phyloP scores from a whole-genome alignment of 2,797 vertebrate genomes.

The Rhabdomys pumilio region DNA sequence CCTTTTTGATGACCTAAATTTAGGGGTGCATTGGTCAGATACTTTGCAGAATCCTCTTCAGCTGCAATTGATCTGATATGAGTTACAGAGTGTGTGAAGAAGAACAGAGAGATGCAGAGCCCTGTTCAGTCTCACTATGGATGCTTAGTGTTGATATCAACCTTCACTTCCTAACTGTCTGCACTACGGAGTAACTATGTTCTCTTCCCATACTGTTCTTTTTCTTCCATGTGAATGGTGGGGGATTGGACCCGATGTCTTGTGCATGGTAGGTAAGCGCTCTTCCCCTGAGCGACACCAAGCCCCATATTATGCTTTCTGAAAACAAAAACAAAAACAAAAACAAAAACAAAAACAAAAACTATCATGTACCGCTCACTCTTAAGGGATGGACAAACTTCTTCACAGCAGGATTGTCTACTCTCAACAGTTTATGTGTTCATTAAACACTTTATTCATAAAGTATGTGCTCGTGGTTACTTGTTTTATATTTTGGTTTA shows the following conservation, averaged over 20 bases:
- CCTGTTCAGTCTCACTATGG: background rate
- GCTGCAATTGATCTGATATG: background rate
- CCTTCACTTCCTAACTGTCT: background rate
- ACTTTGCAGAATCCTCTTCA: background rate
- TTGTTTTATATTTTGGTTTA: conserved; percentile 49
- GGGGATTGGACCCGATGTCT: background rate
- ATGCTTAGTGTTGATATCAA: background rate
- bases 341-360: background rate
- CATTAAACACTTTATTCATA: background rate
- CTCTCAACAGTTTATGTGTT: background rate
- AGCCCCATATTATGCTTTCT: background rate
- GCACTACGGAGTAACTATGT: background rate
- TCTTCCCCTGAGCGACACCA: background rate
- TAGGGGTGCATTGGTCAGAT: background rate
- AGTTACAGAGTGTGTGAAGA: background rate
- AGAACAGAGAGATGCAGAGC: background rate
- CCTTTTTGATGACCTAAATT: background rate
- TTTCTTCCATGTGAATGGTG: background rate
- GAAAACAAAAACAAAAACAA: background rate
- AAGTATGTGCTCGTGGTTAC: background rate
- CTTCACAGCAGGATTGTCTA: background rate
- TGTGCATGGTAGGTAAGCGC: background rate
- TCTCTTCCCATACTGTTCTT: background rate
- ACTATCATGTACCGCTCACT: background rate
- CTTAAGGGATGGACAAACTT: background rate